Evolutionary conservation across 1,140 invertebrate genomes (phyloP), one percentile per base, ranked within the genome.

Genomic region (Fopius arisanus): DNA sequence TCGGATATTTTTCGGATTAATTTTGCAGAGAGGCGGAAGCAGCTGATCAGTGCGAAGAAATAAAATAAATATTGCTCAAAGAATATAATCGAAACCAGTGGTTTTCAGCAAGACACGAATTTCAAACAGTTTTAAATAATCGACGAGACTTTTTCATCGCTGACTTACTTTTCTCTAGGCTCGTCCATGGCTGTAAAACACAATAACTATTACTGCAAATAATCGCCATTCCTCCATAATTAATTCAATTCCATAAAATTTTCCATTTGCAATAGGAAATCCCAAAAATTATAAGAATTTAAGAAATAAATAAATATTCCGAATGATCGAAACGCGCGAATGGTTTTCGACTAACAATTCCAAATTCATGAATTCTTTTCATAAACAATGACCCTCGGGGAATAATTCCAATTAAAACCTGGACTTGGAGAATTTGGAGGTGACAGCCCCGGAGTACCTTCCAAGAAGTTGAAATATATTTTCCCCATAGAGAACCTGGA

Each of bases 81-180:
- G 16, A 63, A 59, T 70, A 72, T 69, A 48, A 65, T 59, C 70
- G 71, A 31, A 67, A 70, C 48, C 41, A 29, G 19, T 31, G 16
- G 65, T 41, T 67, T 69, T 12, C 62, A 37, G 43, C 6, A 70
- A 40, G 43, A 66, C 37, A 54, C 29, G 26, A 29, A 48, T 68
- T 29, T 48, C 1, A 69, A 72, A 75, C 67, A 78, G 74, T 74
- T 65, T 65, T 5, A 65, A 65, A 59, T 19, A n/a, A 14, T 31
- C 1, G 6, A n/a, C 62, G 62, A n/a, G 29, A 72, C 73, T 78
- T 74, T 77, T 77, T 78, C 67, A 31, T 77, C 72, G 65, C 70
- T 33, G 80, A 91, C 93, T 94, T 92, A 95, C 93, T 93, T 94
- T 90, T 95, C 93, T 88, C 91, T 91, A 78, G 94, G 93, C 89